Percentiles rank a stretch among this genome's conserved stretches.
phyloP scores from a whole-genome alignment of 92 coral and sea anemone species.

The Blastomussa wellsi region DNA sequence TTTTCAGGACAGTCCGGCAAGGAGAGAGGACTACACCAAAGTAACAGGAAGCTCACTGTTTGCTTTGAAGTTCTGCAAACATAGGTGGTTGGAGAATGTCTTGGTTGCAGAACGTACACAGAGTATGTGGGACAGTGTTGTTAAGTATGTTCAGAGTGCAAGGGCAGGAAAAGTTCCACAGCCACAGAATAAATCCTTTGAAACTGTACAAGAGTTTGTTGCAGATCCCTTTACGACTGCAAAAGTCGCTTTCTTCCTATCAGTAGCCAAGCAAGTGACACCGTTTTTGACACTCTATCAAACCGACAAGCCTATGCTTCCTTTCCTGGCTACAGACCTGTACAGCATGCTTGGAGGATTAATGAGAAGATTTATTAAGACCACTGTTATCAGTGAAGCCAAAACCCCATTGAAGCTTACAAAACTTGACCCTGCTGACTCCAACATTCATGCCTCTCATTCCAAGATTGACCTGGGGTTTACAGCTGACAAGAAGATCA shows the following conservation, averaged over 20 bases:
- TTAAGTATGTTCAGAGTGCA: constrained; percentile 59
- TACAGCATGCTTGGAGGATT: constrained; percentile 54
- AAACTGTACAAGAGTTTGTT: constrained; percentile 56
- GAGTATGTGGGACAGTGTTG: constrained; percentile 52
- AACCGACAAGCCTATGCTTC: constrained; percentile 61
- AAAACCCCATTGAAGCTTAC: constrained; percentile 49
- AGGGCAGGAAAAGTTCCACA: constrained; percentile 50
- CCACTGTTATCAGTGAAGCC: constrained; percentile 45
- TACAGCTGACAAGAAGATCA: constrained; percentile 55
- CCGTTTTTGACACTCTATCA: constrained; percentile 53
- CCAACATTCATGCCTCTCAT: constrained; percentile 53
- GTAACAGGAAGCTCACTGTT: constrained; percentile 46
- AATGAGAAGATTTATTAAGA: constrained; percentile 52
- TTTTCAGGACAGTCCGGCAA: constrained; percentile 61
- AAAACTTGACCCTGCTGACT: constrained; percentile 50
- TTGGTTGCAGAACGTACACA: constrained; percentile 59
- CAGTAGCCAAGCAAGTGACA: constrained; percentile 51
- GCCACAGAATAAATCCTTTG: constrained; percentile 58
- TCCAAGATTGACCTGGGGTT: constrained; percentile 61
- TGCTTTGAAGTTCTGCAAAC: constrained; percentile 62
- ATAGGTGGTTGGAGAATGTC: constrained; percentile 62
- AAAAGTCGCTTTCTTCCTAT: constrained; percentile 52
- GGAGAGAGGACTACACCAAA: constrained; percentile 51
- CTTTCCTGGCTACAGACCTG: constrained; percentile 58
- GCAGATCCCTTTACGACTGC: constrained; percentile 47